Conservation (phyloP, 2,797 vertebrate species). For the Falco rusticolus region DNA sequence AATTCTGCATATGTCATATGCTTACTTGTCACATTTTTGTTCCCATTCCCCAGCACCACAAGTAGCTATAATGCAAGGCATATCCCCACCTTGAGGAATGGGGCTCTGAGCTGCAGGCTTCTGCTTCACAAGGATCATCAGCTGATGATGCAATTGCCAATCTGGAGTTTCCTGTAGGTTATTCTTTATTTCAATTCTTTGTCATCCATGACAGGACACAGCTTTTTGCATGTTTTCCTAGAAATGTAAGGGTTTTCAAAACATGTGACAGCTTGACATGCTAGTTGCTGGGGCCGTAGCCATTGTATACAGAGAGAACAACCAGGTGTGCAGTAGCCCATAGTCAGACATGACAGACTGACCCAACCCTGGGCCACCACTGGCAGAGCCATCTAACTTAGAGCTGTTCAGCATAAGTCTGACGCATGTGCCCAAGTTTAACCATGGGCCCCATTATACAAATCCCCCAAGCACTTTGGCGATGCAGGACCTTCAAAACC, state of each 20-base stretch:
- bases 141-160: neutral
- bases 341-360: neutral
- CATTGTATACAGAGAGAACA: neutral
- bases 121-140: neutral
- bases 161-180: neutral
- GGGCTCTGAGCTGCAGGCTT: neutral
- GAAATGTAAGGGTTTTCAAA: neutral
- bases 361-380: rapidly evolving
- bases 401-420: neutral
- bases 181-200: neutral
- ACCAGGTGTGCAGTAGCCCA: neutral
- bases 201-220: neutral
- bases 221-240: neutral
- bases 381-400: neutral
- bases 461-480: neutral
- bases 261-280: neutral
- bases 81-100: neutral
- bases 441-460: neutral
- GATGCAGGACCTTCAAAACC: neutral
- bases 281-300: neutral
- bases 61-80: neutral
- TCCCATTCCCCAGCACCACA: neutral
- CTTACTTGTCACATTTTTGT: neutral
- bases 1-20: neutral
- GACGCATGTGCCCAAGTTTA: neutral